Base-by-base conservation (phyloP, 2,888 invertebrate species). In the Azorinus chamasolen region DNA sequence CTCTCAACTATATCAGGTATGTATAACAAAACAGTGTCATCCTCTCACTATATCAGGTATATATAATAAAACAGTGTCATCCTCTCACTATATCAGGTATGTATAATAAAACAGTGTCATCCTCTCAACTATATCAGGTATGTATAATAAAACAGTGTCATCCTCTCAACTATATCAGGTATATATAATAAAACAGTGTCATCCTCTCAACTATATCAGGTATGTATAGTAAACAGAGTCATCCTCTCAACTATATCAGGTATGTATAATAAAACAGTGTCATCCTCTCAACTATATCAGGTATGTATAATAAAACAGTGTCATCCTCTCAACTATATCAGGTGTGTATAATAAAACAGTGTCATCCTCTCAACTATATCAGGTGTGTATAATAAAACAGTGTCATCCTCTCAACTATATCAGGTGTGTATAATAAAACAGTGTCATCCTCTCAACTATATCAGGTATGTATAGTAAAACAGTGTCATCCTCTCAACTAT, bases 371-470 rank as follows among this genome's bases (percentile, higher is more conserved):
- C 66, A 98, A 99, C 93, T 99, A 99, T 93, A 99, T 99, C 93
- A 98, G 93, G 93, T 93, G 83, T 63, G 77, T 32, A 4, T 32
- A 32, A 32, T 32, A 4, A 32, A 6, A 6, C 10, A 6, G 32
- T 32, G 32, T n/a, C n/a, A n/a, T n/a, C n/a, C n/a, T n/a, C n/a
- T n/a, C n/a, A n/a, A n/a, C n/a, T n/a, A n/a, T n/a, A n/a, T n/a
- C n/a, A n/a, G n/a, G n/a, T n/a, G n/a, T n/a, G n/a, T n/a, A n/a
- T 99, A 76, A 99, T 99, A 91, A 99, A 99, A 94, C 99, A 99
- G 93, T 99, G 98, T 78, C 99, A 99, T 94, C 99, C 99, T 14
- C 94, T 99, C 66, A 98, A 99, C 93, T 99, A 99, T 93, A 99
- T 99, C 93, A 98, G 93, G 93, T 93, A 83, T 63, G 77, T 32